phyloP scores from a whole-genome alignment of 1,140 invertebrate genomes.

The Calosoma granatense region DNA sequence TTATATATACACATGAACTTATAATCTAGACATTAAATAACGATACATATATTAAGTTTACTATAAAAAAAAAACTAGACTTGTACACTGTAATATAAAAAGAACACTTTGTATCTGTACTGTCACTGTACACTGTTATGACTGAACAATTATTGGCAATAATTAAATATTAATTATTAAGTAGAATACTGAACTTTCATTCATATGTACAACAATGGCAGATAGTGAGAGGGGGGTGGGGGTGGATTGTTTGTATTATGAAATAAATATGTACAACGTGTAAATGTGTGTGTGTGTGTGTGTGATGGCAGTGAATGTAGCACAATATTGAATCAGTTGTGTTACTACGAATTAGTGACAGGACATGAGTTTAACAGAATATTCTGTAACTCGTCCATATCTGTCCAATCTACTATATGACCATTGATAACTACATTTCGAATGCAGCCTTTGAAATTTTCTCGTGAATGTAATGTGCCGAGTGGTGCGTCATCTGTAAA shows the following conservation, averaged over 20 bases:
- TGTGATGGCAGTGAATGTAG: not conserved
- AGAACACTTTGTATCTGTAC: not conserved
- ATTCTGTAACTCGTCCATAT: conserved; percentile 71
- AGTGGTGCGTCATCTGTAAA: conserved; percentile 52
- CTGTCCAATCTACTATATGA: conserved; percentile 64
- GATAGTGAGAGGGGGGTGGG: too few species aligned
- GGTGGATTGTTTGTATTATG: not conserved
- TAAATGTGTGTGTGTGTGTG: too few species aligned
- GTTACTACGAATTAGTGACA: conserved; percentile 21
- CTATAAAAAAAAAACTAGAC: not conserved
- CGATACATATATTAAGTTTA: not conserved
- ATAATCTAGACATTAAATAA: not conserved
- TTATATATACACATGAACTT: not conserved
- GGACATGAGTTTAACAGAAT: conserved; percentile 80
- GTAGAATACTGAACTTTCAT: not conserved
- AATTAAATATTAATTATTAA: too few species aligned
- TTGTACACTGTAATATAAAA: not conserved
- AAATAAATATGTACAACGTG: not conserved
- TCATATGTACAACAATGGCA: too few species aligned
- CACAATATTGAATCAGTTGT: not conserved
- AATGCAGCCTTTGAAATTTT: conserved; percentile 88
- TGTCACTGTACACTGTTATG: not conserved
- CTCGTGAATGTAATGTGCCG: conserved; percentile 53
- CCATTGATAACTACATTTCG: conserved; percentile 66
- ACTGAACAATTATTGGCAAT: not conserved